Percentiles rank a stretch among this genome's conserved stretches.
Evolutionary conservation across 35 echinoderm and acorn worm species (phyloP).

Genomic region (Hemicentrotus pulcherrimus): DNA sequence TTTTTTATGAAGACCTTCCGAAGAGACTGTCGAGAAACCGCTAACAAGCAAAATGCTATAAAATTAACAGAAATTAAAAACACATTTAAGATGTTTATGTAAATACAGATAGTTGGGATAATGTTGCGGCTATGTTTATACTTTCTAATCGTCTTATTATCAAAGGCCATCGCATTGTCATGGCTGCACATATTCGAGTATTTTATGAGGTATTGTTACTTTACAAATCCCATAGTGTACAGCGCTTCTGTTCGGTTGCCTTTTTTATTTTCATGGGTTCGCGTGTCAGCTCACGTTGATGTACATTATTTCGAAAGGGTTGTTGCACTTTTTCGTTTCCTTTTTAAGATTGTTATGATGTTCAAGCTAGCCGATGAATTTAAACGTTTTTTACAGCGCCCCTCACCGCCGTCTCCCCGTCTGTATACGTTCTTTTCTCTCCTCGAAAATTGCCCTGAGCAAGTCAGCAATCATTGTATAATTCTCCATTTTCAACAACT

Average conservation of each 20-base stretch:
- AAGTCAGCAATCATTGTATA: not conserved
- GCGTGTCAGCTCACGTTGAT: not conserved
- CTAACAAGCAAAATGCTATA: too few relatives aligned
- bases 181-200: not conserved
- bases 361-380: conserved; percentile 32
- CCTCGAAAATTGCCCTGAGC: not conserved
- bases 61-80: too few relatives aligned
- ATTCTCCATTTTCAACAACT: conserved; percentile 6
- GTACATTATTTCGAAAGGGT: not conserved
- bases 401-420: not conserved
- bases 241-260: not conserved
- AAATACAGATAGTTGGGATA: not conserved
- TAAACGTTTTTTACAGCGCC: not conserved
- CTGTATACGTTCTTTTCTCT: conserved; percentile 6
- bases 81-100: too few relatives aligned
- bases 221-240: not conserved
- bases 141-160: not conserved
- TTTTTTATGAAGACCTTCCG: too few relatives aligned
- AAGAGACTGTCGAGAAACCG: too few relatives aligned
- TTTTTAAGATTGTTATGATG: conserved; percentile 27
- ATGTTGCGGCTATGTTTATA: not conserved
- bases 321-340: conserved; percentile 30
- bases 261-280: not conserved
- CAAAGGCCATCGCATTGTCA: not conserved
- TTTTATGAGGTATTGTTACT: not conserved